Evolutionary conservation across 2,888 invertebrate genomes (phyloP), one percentile per base, ranked within the genome.

Genomic region (Torymus tubicola): DNA sequence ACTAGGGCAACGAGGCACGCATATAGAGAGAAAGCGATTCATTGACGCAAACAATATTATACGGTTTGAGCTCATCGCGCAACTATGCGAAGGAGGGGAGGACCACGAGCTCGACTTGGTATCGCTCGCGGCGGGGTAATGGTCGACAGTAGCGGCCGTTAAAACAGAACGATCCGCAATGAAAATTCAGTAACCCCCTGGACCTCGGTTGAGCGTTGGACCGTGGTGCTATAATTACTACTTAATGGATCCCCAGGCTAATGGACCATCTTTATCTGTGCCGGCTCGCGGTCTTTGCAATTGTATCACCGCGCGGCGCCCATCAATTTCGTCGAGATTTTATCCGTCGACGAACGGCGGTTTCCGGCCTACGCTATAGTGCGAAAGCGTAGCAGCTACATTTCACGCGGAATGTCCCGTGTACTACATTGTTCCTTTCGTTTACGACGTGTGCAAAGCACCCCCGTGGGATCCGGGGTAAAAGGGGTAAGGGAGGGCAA

Each of bases 261-360:
- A 71, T 60, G 71, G 52, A 50, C 14, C 73, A 61, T 72, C 55
- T 63, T 72, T 72, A 63, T 72, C 72, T 24, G 61, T 14, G 1
- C 31, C 31, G 2, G 31, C 31, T 31, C 31, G 31, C 31, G 31
- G 31, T 5, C 2, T 31, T 31, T 31, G 31, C 31, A 31, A 31
- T 14, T 58, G 21, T 61, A 21, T 61, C 13, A 11, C 21, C 61
- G 21, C 3, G 21, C 10, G 10, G 11, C 61, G 31, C 31, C 11
- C 63, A 63, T 61, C 61, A 61, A 61, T 61, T 61, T 5, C 14
- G 14, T 42, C 52, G 18, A 52, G 65, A 65, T 65, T 65, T 63
- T 63, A 63, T 63, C 63, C 31, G 13, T 50, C 18, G 10, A 0
- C 18, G 52, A 52, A 18, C 8, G 42, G 18, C 42, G 16, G 14